phyloP scores from a whole-genome alignment of 2,797 vertebrate species.

The Phataginus tetradactyla region DNA sequence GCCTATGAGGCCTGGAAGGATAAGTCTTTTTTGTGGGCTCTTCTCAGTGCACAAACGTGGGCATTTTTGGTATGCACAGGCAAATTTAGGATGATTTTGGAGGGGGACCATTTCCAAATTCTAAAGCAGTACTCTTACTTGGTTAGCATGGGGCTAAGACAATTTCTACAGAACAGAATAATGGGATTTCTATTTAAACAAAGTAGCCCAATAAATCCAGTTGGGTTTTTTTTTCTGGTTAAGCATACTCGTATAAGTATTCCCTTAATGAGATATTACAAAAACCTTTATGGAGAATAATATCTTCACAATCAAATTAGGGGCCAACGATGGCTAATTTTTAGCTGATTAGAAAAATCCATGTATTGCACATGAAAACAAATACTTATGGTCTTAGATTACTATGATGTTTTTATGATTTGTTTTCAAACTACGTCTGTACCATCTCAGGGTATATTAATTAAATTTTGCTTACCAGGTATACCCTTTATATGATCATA shows the following conservation, averaged over 20 bases:
- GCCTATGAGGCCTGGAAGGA: constrained; percentile 40
- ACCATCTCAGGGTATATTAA: constrained; percentile 68
- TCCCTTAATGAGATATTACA: constrained; percentile 83
- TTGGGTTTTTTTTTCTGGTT: constrained; percentile 77
- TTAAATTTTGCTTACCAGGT: constrained; percentile 84
- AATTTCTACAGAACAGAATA: constrained; percentile 76
- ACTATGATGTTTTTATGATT: constrained; percentile 52
- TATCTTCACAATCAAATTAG: constrained; percentile 85
- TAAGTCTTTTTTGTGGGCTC: constrained; percentile 16
- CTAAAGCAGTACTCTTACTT: not conserved
- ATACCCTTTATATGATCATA: constrained; percentile 74
- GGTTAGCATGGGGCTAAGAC: constrained; percentile 30
- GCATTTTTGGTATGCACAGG: not conserved
- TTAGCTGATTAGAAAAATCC: constrained; percentile 82
- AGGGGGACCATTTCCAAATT: constrained; percentile 31
- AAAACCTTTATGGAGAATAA: constrained; percentile 82
- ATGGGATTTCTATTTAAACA: constrained; percentile 84
- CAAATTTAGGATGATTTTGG: constrained; percentile 37
- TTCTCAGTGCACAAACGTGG: not conserved
- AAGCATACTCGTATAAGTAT: constrained; percentile 76
- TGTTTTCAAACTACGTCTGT: constrained; percentile 65
- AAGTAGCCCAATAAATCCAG: constrained; percentile 81
- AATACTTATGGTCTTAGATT: constrained; percentile 76
- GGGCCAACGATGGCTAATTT: constrained; percentile 80
- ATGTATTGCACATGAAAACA: constrained; percentile 75